Evolutionary conservation across 1,140 invertebrate genomes (phyloP), one percentile per base, ranked within the genome.

Genomic region (Bombus fervidus): DNA sequence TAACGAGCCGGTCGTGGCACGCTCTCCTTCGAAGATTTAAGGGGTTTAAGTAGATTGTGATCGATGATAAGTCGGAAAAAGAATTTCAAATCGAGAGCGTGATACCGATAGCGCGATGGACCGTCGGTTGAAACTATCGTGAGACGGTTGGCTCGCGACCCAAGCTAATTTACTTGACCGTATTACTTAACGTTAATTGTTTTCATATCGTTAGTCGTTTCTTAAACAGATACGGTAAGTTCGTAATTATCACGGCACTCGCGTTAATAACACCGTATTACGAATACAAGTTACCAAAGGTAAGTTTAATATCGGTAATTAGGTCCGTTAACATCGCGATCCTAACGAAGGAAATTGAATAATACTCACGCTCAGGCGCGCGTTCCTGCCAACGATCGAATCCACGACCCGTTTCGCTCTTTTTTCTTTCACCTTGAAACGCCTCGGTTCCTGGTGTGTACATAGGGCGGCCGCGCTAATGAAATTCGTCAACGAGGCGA

Each of bases 301-400:
- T 28, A 31, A 71, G 62, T 84, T 84, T 84, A 84, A 84, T 84
- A 57, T 53, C 47, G 82, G 82, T 71, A 79, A 72, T 84, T 71
- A 84, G 71, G 47, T 25, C 13, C 53, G 75, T 84, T 59, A 71
- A 79, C 75, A 69, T 79, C 66, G 82, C n/a, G 75, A 43, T 57
- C 47, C 75, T 69, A 77, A 71, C 75, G 53, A 41, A 84, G 62
- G 43, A 57, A 77, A 83, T 77, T 77, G 81, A 83, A 83, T 68
- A 68, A 77, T 53, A 34, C 66, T 53, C 78, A 22, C 13, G 74
- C 13, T 76, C 34, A 25, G 34, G 2, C 74, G 64, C 37, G 31
- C 47, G 68, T 15, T 22, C 12, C 18, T 34, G 8, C 69, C 41
- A 64, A 68, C 62, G 2, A 53, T 59, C 80, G 28, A 43, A 34